Evolutionary conservation across 2,888 invertebrate species (phyloP).

Genomic region (Andrena hattorfiana): DNA sequence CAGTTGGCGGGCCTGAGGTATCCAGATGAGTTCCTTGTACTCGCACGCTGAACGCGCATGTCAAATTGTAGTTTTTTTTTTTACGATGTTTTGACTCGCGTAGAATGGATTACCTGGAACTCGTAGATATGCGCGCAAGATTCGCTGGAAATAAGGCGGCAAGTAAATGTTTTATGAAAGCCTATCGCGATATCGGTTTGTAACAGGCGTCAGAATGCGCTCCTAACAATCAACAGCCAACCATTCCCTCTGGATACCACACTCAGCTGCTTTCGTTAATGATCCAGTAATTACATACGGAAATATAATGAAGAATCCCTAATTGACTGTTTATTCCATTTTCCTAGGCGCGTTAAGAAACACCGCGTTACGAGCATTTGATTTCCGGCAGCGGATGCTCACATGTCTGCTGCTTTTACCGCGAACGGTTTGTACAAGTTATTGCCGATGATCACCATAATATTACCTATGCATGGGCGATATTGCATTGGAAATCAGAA

Average conservation of each 20-base stretch:
- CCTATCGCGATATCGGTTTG: conserved; percentile 43
- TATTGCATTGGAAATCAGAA: not conserved
- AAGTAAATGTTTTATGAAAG: conserved; percentile 18
- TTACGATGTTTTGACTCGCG: not conserved
- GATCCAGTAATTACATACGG: conserved; percentile 64
- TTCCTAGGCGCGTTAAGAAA: conserved; percentile 48
- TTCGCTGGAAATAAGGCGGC: not conserved
- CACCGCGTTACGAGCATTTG: conserved; percentile 45
- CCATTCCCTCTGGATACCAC: conserved; percentile 51
- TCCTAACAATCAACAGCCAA: conserved; percentile 53
- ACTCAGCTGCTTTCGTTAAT: conserved; percentile 64
- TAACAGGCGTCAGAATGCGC: conserved; percentile 47
- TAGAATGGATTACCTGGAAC: not conserved
- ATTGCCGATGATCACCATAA: conserved; percentile 31
- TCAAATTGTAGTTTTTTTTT: not conserved
- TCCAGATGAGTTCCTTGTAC: too few relatives aligned
- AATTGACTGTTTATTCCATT: conserved; percentile 67
- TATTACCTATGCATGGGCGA: not conserved
- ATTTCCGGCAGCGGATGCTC: conserved; percentile 55
- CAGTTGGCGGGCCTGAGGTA: not conserved
- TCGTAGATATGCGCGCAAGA: not conserved
- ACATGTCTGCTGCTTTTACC: conserved; percentile 42
- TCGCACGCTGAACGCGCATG: not conserved
- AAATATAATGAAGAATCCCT: conserved; percentile 67
- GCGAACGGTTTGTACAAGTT: conserved; percentile 55